phyloP scores from a whole-genome alignment of 23 tunicate genomes.

The Ciona savignyi region DNA sequence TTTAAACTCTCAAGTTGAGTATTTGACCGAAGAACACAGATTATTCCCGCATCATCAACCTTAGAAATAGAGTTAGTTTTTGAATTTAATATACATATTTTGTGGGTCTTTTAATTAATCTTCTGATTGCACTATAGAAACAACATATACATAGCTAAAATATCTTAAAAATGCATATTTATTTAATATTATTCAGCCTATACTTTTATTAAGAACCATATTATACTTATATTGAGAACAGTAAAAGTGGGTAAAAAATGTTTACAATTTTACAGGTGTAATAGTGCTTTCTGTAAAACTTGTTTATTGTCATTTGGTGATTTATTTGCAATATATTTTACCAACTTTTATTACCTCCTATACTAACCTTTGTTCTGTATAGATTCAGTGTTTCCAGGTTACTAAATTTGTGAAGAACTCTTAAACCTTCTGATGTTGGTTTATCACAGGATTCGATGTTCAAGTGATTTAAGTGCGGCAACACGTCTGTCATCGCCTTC shows the following conservation, averaged over 20 bases:
- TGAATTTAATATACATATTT: no score
- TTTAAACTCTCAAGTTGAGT: slow-evolving; percentile 49
- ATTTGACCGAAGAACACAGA: slow-evolving; percentile 51
- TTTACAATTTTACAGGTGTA: no score
- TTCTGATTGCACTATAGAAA: no score
- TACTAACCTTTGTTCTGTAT: slow-evolving; percentile 72
- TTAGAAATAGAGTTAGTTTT: no score
- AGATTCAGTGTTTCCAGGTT: slow-evolving; percentile 47
- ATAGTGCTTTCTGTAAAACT: no score
- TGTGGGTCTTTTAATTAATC: no score
- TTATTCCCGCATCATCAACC: slow-evolving; percentile 91
- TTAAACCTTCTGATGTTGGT: slow-evolving; percentile 42
- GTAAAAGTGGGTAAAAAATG: no score
- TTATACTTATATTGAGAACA: no score
- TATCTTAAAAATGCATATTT: no score
- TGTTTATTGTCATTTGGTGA: no score
- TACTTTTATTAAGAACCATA: no score
- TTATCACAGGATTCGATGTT: slow-evolving; percentile 70
- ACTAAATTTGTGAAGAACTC: slow-evolving; percentile 30
- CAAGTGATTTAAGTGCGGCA: slow-evolving; percentile 25
- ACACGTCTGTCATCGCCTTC: slow-evolving; percentile 5
- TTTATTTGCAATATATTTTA: slow-evolving; percentile 9
- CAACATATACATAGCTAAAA: background rate
- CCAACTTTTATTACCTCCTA: slow-evolving; percentile 8
- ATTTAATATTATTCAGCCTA: no score